phyloP scores from a whole-genome alignment of 2,113 vertebrate genomes.

The Lutjanus erythropterus region DNA sequence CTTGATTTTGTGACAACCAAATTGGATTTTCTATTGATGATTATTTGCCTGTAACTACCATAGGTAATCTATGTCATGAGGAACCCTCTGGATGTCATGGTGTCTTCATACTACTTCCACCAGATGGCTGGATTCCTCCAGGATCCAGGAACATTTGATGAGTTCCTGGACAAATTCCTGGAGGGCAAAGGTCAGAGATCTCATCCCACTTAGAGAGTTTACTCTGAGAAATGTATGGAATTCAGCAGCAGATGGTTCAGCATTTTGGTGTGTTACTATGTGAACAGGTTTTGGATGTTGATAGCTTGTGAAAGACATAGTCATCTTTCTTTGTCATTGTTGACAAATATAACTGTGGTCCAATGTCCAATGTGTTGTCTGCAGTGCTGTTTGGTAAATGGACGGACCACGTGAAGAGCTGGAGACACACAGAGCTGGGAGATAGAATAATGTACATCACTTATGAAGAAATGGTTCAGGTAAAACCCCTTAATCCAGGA shows the following conservation, averaged over 20 bases:
- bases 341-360: neutral
- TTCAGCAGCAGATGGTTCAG: too few relatives aligned
- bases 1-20: neutral
- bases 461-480: conserved; percentile 85
- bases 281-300: neutral
- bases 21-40: neutral
- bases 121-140: conserved; percentile 84
- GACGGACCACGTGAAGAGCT: conserved; percentile 86
- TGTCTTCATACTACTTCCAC: conserved; percentile 86
- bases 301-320: neutral
- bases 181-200: conserved; percentile 78
- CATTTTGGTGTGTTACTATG: neutral
- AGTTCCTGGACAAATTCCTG: conserved; percentile 84
- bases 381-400: conserved; percentile 86
- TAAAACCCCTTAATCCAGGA: conserved; percentile 41
- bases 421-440: conserved; percentile 76
- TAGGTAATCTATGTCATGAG: conserved; percentile 85
- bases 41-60: neutral
- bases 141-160: conserved; percentile 85
- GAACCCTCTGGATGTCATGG: conserved; percentile 84
- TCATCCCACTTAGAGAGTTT: too few relatives aligned
- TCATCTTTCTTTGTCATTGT: neutral
- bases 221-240: too few relatives aligned
- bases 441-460: conserved; percentile 84
- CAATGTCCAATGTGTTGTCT: conserved; percentile 31